Percentiles rank a stretch among this genome's conserved stretches.
Conservation (phyloP, 2,888 invertebrate genomes). For the Drosophila longiperda region DNA sequence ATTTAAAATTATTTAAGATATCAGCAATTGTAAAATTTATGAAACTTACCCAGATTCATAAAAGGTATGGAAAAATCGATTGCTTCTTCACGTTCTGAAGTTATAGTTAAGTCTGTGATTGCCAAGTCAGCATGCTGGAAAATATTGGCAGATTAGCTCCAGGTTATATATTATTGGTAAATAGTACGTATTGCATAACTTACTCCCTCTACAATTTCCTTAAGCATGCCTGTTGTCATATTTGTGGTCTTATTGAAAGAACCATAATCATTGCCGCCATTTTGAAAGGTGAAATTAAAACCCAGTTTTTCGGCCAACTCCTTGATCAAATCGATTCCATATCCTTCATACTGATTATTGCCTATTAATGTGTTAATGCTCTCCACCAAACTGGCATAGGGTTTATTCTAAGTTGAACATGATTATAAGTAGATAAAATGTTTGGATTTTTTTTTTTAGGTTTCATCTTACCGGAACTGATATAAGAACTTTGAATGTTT, state of each 20-base stretch:
- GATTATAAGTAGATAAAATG: neutral
- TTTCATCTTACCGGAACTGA: slow-evolving; percentile 87
- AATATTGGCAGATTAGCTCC: neutral
- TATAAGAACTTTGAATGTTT: slow-evolving; percentile 89
- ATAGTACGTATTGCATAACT: slow-evolving; percentile 22
- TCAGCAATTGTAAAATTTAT: rapidly evolving
- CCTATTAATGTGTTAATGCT: slow-evolving; percentile 88
- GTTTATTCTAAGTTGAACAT: slow-evolving; percentile 88
- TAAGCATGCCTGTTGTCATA: slow-evolving; percentile 94
- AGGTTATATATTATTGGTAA: neutral
- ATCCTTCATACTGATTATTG: slow-evolving; percentile 94
- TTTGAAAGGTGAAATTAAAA: slow-evolving; percentile 92
- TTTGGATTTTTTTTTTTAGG: too few relatives aligned
- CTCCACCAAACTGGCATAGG: slow-evolving; percentile 94
- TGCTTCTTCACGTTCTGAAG: slow-evolving; percentile 93
- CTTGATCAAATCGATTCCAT: slow-evolving; percentile 93
- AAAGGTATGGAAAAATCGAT: slow-evolving; percentile 98
- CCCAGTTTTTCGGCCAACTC: slow-evolving; percentile 91
- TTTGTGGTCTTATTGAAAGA: slow-evolving; percentile 87
- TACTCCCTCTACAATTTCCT: slow-evolving; percentile 90
- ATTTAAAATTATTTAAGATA: neutral
- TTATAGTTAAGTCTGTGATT: slow-evolving; percentile 95
- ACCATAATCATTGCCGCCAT: slow-evolving; percentile 92
- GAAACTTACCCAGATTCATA: slow-evolving; percentile 91
- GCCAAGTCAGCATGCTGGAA: slow-evolving; percentile 91